A percentile compares a stretch with the other conserved stretches of the same genome.
Conservation (phyloP, 2,888 invertebrate species). For the Fissipunctia ypsillon region DNA sequence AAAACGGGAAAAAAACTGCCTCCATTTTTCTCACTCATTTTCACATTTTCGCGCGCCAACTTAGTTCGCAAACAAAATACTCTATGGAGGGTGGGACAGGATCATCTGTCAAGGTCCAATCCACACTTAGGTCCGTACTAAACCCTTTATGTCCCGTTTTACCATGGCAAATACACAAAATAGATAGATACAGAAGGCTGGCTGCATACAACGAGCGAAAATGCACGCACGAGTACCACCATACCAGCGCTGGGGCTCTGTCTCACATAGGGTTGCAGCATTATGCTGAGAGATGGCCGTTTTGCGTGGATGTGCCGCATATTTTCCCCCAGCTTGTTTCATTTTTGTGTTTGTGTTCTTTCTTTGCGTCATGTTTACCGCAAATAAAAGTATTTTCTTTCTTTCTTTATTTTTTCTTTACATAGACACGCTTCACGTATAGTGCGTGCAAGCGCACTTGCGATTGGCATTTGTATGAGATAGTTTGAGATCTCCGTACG, state of each 20-base stretch:
- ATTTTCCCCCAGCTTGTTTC: too few species aligned
- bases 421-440: too few species aligned
- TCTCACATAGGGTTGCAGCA: too few species aligned
- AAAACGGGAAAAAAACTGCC: conserved; percentile 53
- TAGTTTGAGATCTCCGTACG: background rate
- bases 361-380: too few species aligned
- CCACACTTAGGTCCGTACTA: conserved; percentile 71
- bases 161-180: conserved; percentile 46
- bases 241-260: too few species aligned
- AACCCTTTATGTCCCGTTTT: conserved; percentile 73
- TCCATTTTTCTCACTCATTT: conserved; percentile 63
- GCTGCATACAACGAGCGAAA: background rate
- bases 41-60: conserved; percentile 62
- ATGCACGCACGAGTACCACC: too few species aligned
- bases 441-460: background rate
- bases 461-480: background rate
- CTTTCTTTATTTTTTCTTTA: too few species aligned
- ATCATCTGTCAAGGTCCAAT: conserved; percentile 72
- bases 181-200: conserved; percentile 11
- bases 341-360: too few species aligned
- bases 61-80: conserved; percentile 57
- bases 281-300: too few species aligned
- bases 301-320: too few species aligned
- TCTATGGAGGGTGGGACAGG: conserved; percentile 36
- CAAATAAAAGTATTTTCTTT: too few species aligned